Conservation (phyloP, 2,113 vertebrate species). For the Mellivora capensis region DNA sequence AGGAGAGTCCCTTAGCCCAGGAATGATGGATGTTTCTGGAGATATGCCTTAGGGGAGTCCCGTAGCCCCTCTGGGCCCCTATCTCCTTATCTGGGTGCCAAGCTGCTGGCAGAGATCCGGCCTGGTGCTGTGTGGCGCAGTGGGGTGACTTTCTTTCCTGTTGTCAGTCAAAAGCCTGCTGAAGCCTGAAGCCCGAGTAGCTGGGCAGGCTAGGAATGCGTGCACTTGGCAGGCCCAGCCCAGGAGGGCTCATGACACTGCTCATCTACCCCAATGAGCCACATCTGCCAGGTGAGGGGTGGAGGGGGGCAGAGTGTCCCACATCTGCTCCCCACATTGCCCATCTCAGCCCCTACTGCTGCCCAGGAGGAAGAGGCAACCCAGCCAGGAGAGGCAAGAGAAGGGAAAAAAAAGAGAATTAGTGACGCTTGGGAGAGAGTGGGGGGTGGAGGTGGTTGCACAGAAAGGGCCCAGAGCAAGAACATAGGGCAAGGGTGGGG, state of each 20-base stretch:
- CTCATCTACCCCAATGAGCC: not conserved
- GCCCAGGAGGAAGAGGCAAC: constrained; percentile 25
- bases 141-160: constrained; percentile 32
- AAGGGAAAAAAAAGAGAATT: not conserved
- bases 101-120: not conserved
- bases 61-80: not conserved
- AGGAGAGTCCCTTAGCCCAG: not conserved
- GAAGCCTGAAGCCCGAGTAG: not conserved
- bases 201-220: not conserved
- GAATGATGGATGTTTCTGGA: not conserved
- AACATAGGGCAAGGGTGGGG: not conserved
- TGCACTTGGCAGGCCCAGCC: not conserved
- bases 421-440: not conserved
- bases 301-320: not conserved
- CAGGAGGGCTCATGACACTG: not conserved
- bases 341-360: not conserved
- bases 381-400: not conserved
- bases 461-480: not conserved
- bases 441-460: no score
- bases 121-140: not conserved
- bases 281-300: not conserved
- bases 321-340: constrained; percentile 56
- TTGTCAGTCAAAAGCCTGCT: constrained; percentile 31
- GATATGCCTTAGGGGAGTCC: not conserved
- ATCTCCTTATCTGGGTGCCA: not conserved